These are phyloP conservation scores for Nycticorax nycticorax DNA, from an alignment of 2,113 vertebrate species.

Conservation along the genomic window DNA sequence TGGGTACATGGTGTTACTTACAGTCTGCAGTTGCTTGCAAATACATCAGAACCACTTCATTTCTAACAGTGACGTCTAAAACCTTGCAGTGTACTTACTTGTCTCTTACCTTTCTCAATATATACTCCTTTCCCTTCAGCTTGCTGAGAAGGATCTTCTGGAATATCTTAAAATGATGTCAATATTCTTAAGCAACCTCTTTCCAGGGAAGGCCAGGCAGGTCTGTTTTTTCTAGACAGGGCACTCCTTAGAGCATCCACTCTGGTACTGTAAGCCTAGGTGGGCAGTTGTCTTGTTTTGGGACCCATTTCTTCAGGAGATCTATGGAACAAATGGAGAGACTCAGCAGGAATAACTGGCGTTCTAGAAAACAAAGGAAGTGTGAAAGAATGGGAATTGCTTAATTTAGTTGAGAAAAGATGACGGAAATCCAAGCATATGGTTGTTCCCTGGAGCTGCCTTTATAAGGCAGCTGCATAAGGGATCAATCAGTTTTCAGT, in stretches of 20 bases:
- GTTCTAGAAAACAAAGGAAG: neutral
- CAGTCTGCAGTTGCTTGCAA: neutral
- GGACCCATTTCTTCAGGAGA: neutral
- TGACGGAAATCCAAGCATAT: neutral
- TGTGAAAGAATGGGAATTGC: neutral
- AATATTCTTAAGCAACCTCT: neutral
- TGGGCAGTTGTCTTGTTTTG: neutral
- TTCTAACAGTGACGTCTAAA: neutral
- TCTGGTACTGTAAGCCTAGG: neutral
- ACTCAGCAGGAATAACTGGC: neutral
- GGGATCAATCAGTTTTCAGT: neutral
- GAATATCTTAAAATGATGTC: neutral
- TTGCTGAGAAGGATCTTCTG: neutral
- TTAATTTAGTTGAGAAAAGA: neutral
- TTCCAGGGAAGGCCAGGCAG: neutral
- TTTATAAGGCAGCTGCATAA: neutral
- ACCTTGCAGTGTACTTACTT: neutral
- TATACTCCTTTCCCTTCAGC: neutral
- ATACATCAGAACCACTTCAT: neutral
- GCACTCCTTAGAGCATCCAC: neutral
- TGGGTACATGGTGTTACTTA: neutral
- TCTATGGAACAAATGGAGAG: neutral
- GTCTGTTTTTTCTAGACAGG: neutral
- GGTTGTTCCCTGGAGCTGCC: neutral
- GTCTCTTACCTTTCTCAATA: neutral